A percentile compares a stretch with the other conserved stretches of the same genome.
Evolutionary conservation across 1,140 invertebrate species (phyloP).

Genomic region (Triops longicaudatus): DNA sequence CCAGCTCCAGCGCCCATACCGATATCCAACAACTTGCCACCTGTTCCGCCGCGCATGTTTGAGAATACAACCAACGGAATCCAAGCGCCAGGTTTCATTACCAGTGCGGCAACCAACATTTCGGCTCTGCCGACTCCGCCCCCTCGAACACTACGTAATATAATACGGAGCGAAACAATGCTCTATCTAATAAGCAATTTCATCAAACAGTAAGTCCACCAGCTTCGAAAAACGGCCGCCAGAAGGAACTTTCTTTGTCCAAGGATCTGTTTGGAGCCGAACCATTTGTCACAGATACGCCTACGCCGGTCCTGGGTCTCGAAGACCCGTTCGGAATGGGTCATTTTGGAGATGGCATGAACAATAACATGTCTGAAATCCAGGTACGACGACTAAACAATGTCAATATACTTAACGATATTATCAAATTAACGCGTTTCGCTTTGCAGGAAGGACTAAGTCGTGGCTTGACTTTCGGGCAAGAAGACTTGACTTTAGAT

Average conservation of each 20-base stretch:
- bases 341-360: conserved; percentile 47
- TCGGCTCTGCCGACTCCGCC: conserved; percentile 41
- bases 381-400: neutral
- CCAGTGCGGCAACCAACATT: conserved; percentile 37
- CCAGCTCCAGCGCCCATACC: conserved; percentile 35
- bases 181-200: conserved; percentile 21
- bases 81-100: conserved; percentile 38
- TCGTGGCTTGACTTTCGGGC: conserved; percentile 63
- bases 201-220: conserved; percentile 62
- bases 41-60: neutral
- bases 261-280: conserved; percentile 57
- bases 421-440: conserved; percentile 22
- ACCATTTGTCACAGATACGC: conserved; percentile 48
- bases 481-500: conserved; percentile 77
- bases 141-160: conserved; percentile 37
- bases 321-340: conserved; percentile 68
- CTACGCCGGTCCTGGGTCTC: conserved; percentile 32
- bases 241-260: conserved; percentile 36
- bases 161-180: neutral
- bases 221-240: conserved; percentile 40
- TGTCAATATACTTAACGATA: neutral
- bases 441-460: conserved; percentile 68
- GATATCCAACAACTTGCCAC: neutral
- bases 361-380: conserved; percentile 25
- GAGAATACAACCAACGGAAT: conserved; percentile 25